A percentile compares a stretch with the other conserved stretches of the same genome.
These are phyloP conservation scores for Nemurella pictetii DNA, from an alignment of 2,888 invertebrate species.

Conservation along the genomic window DNA sequence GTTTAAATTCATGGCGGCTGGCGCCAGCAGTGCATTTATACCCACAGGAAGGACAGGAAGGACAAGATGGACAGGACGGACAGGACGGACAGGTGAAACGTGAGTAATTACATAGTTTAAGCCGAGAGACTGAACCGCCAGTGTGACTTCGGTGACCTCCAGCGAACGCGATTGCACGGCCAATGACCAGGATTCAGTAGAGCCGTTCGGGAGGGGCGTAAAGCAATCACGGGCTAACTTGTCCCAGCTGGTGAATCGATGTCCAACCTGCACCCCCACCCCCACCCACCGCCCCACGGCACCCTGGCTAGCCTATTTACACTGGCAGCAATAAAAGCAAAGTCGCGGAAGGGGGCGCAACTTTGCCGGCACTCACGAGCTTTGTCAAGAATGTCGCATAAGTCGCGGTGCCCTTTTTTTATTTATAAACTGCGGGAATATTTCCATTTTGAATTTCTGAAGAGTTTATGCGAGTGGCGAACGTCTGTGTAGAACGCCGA, in stretches of 20 bases:
- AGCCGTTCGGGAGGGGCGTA: background rate
- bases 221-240: no score
- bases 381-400: background rate
- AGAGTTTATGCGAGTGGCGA: background rate
- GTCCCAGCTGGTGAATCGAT: no score
- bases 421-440: background rate
- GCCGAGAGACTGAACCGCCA: background rate
- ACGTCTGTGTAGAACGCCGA: background rate
- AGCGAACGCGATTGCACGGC: no score
- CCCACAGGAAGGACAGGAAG: background rate
- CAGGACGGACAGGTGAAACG: background rate
- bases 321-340: no score
- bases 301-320: no score
- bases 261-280: no score
- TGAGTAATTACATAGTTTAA: background rate
- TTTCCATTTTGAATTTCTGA: background rate
- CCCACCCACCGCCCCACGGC: no score
- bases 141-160: no score
- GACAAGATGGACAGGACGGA: no score
- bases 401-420: background rate
- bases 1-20: background rate
- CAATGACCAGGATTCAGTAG: background rate
- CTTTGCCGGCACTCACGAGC: background rate
- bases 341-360: no score
- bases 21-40: background rate